Evolutionary conservation across 2,888 invertebrate genomes (phyloP), one percentile per base, ranked within the genome.

Genomic region (Fragum whitleyi): DNA sequence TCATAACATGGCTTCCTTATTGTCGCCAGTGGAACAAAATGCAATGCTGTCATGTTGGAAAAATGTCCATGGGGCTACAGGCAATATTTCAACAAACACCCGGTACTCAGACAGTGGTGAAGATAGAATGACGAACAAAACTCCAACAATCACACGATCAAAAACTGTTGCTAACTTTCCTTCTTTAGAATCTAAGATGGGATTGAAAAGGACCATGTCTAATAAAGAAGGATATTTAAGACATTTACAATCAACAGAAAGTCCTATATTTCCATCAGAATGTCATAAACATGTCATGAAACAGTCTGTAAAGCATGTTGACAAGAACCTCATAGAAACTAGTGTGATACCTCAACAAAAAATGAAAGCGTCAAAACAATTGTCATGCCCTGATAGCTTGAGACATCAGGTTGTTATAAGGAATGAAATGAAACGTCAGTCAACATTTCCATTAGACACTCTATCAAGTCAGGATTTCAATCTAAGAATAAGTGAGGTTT

Each of bases 11-110:
- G n/a, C n/a, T 19, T 32, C 26, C 5, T 19, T n/a, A 19, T 19
- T 61, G 61, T 32, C 61, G 16, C 32, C 32, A 2, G 32, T 9
- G 23, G 55, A 70, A 29, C 70, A 70, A 47, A 61, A 57, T 9
- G 85, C 77, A 14, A 85, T 85, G 85, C 32, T 85, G 26, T 77
- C 85, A 14, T 81, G 81, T 70, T 85, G 85, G 85, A 79, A 73
- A 23, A 81, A 74, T 69, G 79, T 85, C 23, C 85, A 85, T 70
- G 85, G 85, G 1, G 26, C 47, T 16, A 51, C 32, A 9, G 57
- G 55, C 29, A 5, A 53, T 26, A 39, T 32, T 61, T 19, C 16
- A 28, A 61, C n/a, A 32, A 39, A 42, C 42, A 23, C 21, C 6
- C 39, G 11, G 23, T 21, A 47, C n/a, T 47, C 39, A 9, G 39